Evolutionary conservation across 2,113 vertebrate genomes (phyloP).

Genomic region (Galeopterus variegatus): DNA sequence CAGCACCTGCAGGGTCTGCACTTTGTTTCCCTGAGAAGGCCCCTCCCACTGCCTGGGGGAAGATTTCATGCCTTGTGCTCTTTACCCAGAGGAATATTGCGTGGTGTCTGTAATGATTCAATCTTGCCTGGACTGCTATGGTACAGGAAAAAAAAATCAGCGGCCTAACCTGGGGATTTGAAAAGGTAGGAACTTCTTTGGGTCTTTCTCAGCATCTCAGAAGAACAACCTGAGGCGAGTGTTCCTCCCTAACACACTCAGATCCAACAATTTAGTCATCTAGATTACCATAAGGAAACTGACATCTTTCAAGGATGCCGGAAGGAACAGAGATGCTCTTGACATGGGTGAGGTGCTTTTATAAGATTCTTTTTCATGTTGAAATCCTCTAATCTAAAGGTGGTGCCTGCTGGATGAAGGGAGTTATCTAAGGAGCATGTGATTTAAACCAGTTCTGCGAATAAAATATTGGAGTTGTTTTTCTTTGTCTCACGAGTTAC

Average conservation of each 20-base stretch:
- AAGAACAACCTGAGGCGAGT: background rate
- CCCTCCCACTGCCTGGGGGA: background rate
- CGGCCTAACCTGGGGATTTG: background rate
- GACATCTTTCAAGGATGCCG: background rate
- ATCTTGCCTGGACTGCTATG: background rate
- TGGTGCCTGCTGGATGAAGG: background rate
- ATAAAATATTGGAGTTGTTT: background rate
- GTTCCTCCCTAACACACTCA: background rate
- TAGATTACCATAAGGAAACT: background rate
- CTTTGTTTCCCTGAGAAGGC: background rate
- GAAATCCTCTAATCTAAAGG: background rate
- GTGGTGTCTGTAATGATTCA: background rate
- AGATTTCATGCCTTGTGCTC: too few relatives aligned
- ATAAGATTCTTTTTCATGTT: background rate
- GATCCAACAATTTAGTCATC: background rate
- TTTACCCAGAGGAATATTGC: background rate
- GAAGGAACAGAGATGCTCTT: background rate
- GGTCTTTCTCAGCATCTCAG: background rate
- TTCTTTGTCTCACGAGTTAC: background rate
- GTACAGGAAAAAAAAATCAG: too few relatives aligned
- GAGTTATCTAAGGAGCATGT: background rate
- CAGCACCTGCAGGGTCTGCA: background rate
- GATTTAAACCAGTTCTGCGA: background rate
- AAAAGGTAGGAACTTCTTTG: background rate
- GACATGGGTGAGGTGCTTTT: background rate